A percentile compares a stretch with the other conserved stretches of the same genome.
phyloP scores from a whole-genome alignment of 2,888 invertebrate species.

The Zygothrica quintamaculata region DNA sequence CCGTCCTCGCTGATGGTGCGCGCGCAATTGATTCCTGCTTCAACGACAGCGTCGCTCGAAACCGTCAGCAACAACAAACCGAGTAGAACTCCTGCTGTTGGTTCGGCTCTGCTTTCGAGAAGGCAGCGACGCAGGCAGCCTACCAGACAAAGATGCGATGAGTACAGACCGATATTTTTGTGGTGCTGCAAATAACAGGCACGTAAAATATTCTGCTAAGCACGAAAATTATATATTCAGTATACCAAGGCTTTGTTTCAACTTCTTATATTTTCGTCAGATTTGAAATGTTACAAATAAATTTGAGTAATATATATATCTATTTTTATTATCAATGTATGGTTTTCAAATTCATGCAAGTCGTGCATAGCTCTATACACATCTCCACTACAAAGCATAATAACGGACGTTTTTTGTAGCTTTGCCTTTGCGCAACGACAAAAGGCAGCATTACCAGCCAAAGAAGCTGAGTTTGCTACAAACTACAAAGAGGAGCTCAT shows the following conservation, averaged over 20 bases:
- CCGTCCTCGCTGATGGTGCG: conserved; percentile 80
- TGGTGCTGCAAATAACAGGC: conserved; percentile 12
- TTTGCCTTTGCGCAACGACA: conserved; percentile 41
- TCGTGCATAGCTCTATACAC: conserved; percentile 15
- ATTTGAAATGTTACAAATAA: not conserved
- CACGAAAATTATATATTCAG: conserved; percentile 3
- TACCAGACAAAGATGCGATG: conserved; percentile 38
- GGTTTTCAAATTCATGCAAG: not conserved
- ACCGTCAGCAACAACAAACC: conserved; percentile 52
- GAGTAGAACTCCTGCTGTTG: conserved; percentile 41
- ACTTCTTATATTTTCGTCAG: not conserved
- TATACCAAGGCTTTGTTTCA: no score
- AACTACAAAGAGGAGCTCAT: conserved; percentile 50
- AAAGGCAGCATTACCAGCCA: conserved; percentile 32
- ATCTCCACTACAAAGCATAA: conserved; percentile 41
- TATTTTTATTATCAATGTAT: no score
- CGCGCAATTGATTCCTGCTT: conserved; percentile 83
- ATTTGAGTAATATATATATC: no score
- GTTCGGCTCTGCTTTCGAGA: conserved; percentile 30
- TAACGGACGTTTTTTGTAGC: conserved; percentile 56
- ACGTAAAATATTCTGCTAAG: conserved; percentile 2
- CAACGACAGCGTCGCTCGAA: conserved; percentile 65
- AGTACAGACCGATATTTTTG: conserved; percentile 10
- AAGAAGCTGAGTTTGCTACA: conserved; percentile 38
- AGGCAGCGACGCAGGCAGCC: conserved; percentile 51